A percentile compares a stretch with the other conserved stretches of the same genome.
These are phyloP conservation scores for Eulemur coronatus DNA, from an alignment of 2,797 vertebrate species.

Conservation along the genomic window DNA sequence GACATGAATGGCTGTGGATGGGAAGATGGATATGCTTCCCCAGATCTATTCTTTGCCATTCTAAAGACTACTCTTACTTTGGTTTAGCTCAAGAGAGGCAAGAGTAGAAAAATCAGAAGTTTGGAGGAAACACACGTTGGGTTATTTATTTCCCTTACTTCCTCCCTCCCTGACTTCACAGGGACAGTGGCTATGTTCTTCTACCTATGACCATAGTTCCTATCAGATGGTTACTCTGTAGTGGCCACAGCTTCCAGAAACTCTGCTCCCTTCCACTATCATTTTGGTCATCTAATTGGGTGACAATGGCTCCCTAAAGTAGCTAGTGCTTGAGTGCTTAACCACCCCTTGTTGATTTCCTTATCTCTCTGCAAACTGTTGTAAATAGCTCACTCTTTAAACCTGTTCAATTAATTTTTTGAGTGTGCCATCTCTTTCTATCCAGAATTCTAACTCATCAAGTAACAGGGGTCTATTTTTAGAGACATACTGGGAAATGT, in stretches of 20 bases:
- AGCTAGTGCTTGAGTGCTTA: neutral
- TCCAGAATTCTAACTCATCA: neutral
- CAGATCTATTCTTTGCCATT: neutral
- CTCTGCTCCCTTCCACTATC: neutral
- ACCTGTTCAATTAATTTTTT: neutral
- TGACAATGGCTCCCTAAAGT: neutral
- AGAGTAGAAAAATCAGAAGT: neutral
- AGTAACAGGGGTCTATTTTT: neutral
- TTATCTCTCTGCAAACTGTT: neutral
- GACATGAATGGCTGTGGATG: neutral
- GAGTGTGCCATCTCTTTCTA: neutral
- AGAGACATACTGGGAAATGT: neutral
- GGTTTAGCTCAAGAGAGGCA: neutral
- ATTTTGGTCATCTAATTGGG: neutral
- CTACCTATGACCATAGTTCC: neutral
- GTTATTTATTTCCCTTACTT: neutral
- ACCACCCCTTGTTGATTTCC: neutral
- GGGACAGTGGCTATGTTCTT: neutral
- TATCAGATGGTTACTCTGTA: neutral
- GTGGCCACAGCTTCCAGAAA: neutral
- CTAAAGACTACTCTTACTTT: neutral
- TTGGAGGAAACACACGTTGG: neutral
- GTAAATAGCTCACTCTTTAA: neutral
- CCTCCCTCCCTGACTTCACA: neutral
- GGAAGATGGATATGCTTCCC: neutral